phyloP scores from a whole-genome alignment of 1,140 invertebrate genomes.

The Subanguina moxae region DNA sequence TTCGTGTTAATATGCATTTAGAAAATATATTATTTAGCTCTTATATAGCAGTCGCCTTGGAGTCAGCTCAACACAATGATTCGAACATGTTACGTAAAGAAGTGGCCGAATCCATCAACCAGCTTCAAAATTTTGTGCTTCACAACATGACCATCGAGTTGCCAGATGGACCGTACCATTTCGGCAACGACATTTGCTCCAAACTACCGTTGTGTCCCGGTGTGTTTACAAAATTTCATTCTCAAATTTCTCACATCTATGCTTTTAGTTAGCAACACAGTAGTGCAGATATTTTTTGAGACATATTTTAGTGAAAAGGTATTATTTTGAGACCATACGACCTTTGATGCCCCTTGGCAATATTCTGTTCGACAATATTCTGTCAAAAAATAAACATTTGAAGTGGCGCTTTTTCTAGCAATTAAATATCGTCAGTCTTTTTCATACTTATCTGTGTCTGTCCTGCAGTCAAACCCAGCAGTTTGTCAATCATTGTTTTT shows the following conservation, averaged over 20 bases:
- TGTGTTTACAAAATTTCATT: too few relatives aligned
- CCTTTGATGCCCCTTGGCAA: too few relatives aligned
- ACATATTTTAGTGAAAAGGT: conserved; percentile 56
- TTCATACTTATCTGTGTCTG: too few relatives aligned
- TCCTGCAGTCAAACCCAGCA: too few relatives aligned
- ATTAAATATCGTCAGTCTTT: too few relatives aligned
- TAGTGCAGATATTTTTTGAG: conserved; percentile 55
- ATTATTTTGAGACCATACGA: too few relatives aligned
- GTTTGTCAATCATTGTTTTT: too few relatives aligned
- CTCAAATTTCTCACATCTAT: too few relatives aligned
- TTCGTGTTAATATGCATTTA: background rate
- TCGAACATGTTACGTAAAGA: conserved; percentile 46
- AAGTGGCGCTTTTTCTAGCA: too few relatives aligned
- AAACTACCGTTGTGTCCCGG: conserved; percentile 37
- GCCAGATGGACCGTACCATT: conserved; percentile 42
- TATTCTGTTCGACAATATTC: too few relatives aligned
- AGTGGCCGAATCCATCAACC: conserved; percentile 38
- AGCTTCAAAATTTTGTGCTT: conserved; percentile 46
- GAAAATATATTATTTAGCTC: conserved; percentile 30
- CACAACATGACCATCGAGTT: conserved; percentile 53
- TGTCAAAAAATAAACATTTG: too few relatives aligned
- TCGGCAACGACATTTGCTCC: conserved; percentile 52
- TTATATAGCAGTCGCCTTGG: conserved; percentile 49
- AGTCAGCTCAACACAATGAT: conserved; percentile 33
- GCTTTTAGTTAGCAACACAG: conserved; percentile 39